phyloP scores from a whole-genome alignment of 2,888 invertebrate species.

The Nephrocerus scutellatus region DNA sequence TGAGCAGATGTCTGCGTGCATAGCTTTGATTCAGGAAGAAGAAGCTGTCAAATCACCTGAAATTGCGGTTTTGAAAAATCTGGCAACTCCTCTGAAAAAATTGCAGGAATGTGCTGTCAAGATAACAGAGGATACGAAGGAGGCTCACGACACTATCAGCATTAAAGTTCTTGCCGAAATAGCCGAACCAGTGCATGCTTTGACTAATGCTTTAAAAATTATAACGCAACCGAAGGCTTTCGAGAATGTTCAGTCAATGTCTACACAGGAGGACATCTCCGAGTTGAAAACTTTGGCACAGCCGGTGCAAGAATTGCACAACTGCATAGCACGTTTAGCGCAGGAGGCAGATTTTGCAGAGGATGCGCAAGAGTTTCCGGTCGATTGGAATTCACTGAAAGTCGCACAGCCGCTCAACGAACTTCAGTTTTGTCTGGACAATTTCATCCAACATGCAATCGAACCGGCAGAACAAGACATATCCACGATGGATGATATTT shows the following conservation, averaged over 20 bases:
- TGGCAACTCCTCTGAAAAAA: constrained; percentile 36
- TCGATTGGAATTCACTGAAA: constrained; percentile 21
- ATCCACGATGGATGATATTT: constrained; percentile 51
- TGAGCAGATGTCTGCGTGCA: constrained; percentile 38
- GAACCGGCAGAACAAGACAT: constrained; percentile 33
- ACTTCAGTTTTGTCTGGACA: constrained; percentile 37
- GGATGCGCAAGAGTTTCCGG: constrained; percentile 17
- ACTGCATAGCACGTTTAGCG: constrained; percentile 26
- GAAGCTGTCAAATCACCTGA: constrained; percentile 19
- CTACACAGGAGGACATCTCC: constrained; percentile 18
- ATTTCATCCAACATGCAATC: constrained; percentile 20
- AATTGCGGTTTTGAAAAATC: constrained; percentile 29
- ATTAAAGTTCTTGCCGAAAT: constrained; percentile 30
- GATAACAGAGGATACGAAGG: too few species aligned
- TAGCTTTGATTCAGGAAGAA: constrained; percentile 12
- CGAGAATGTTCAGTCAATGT: constrained; percentile 38
- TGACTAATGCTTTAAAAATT: constrained; percentile 22
- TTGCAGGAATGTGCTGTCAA: constrained; percentile 37
- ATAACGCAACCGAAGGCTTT: constrained; percentile 42
- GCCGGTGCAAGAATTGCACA: constrained; percentile 28
- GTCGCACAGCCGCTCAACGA: constrained; percentile 38
- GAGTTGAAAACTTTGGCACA: constrained; percentile 20
- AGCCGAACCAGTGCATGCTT: constrained; percentile 27
- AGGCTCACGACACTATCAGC: constrained; percentile 15
- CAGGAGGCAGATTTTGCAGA: constrained; percentile 22